Conservation (phyloP, 2,113 vertebrate genomes). For the Glaucidium brasilianum region DNA sequence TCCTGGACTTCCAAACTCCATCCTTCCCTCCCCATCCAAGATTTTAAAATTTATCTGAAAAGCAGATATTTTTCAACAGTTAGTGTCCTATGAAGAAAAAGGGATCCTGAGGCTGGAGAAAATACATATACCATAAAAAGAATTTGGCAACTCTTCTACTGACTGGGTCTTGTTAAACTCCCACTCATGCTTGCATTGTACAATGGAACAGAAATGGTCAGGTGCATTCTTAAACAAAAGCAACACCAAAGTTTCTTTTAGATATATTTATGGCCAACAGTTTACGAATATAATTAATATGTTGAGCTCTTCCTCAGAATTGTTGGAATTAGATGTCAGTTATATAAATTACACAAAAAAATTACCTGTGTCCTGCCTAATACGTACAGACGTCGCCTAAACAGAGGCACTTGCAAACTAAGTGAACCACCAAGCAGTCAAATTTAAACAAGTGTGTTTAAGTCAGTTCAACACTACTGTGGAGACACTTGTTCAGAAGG, state of each 20-base stretch:
- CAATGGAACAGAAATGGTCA: constrained; percentile 44
- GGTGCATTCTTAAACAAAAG: constrained; percentile 43
- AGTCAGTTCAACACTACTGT: background rate
- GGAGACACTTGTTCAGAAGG: background rate
- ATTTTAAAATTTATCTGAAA: background rate
- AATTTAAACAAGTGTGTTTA: background rate
- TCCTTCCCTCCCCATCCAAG: background rate
- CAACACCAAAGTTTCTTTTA: constrained; percentile 11
- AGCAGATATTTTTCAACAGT: constrained; percentile 7
- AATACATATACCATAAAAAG: background rate
- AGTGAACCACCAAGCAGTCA: background rate
- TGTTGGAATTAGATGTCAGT: background rate
- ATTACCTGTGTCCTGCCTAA: background rate
- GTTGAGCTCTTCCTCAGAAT: background rate
- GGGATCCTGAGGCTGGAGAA: background rate
- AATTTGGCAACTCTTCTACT: background rate
- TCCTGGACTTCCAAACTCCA: background rate
- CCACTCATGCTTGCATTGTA: background rate
- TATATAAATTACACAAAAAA: background rate
- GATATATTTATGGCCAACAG: background rate
- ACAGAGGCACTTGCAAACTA: background rate
- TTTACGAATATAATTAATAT: background rate
- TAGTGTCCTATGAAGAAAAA: background rate
- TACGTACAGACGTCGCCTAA: background rate
- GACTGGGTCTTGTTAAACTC: constrained; percentile 46